Conservation (phyloP, 2,797 vertebrate species). For the Semotilus atromaculatus region DNA sequence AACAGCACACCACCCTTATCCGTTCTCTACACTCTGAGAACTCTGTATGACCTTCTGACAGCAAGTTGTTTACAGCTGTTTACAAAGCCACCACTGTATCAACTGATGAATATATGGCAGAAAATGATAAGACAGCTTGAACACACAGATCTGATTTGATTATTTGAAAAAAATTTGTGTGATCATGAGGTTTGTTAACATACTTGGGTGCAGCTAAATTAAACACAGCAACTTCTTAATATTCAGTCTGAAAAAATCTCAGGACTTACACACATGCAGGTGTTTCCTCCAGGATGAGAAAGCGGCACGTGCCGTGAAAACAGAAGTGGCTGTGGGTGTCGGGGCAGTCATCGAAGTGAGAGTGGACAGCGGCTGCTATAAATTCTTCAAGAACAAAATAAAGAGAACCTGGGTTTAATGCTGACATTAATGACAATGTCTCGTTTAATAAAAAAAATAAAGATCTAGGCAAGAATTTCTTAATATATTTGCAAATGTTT, state of each 20-base stretch:
- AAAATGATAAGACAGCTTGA: not conserved
- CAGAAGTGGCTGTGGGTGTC: slow-evolving; percentile 91
- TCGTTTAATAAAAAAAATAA: not conserved
- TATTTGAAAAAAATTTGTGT: not conserved
- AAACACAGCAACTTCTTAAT: not conserved
- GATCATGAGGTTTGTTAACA: not conserved
- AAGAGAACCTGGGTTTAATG: not conserved
- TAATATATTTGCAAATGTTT: not conserved
- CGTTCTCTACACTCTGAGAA: not conserved
- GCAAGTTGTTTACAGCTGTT: not conserved
- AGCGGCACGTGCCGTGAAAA: slow-evolving; percentile 94
- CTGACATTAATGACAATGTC: not conserved
- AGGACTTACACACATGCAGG: slow-evolving; percentile 92
- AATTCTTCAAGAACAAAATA: slow-evolving; percentile 76
- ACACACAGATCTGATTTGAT: not conserved
- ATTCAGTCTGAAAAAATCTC: not conserved
- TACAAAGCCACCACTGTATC: not conserved
- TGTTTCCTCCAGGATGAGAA: slow-evolving; percentile 89
- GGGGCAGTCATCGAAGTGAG: slow-evolving; percentile 91
- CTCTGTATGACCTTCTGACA: not conserved
- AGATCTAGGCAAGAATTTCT: not conserved
- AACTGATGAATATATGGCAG: not conserved
- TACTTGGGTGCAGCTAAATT: not conserved
- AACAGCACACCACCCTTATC: not conserved
- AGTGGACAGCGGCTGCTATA: slow-evolving; percentile 87